These are phyloP conservation scores for Augochlorella aurata DNA, from an alignment of 2,888 invertebrate species.

Conservation along the genomic window DNA sequence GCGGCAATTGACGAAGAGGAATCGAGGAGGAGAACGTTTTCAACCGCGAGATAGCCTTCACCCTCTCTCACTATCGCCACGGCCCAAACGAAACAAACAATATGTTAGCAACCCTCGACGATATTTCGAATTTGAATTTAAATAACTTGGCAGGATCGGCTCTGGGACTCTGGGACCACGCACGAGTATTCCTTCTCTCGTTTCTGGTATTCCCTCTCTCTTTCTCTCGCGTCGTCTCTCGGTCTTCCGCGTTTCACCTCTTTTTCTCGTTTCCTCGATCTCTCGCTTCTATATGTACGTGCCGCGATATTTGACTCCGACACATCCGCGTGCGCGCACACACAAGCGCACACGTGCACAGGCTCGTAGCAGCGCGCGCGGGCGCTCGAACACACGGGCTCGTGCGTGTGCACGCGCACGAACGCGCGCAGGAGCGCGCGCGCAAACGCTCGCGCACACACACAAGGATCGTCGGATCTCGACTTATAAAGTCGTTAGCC, in stretches of 20 bases:
- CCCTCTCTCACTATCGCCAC: constrained; percentile 70
- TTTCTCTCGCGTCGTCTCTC: constrained; percentile 30
- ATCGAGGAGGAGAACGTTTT: constrained; percentile 57
- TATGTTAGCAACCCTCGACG: constrained; percentile 82
- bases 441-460: no score
- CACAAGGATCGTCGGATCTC: constrained; percentile 28
- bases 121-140: constrained; percentile 83
- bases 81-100: constrained; percentile 81
- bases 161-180: constrained; percentile 81
- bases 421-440: not conserved
- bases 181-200: constrained; percentile 76
- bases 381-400: not conserved
- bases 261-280: constrained; percentile 58
- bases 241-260: constrained; percentile 56
- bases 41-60: constrained; percentile 70
- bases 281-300: constrained; percentile 59
- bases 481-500: constrained; percentile 72
- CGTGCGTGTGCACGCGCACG: not conserved
- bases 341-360: not conserved
- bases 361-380: not conserved
- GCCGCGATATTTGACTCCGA: constrained; percentile 59
- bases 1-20: constrained; percentile 54
- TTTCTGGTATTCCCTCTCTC: constrained; percentile 60
- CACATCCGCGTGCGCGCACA: constrained; percentile 14
- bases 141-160: constrained; percentile 82